Percentiles rank a stretch among this genome's conserved stretches.
These are phyloP conservation scores for Arctia plantaginis DNA, from an alignment of 2,888 invertebrate genomes.

Conservation along the genomic window DNA sequence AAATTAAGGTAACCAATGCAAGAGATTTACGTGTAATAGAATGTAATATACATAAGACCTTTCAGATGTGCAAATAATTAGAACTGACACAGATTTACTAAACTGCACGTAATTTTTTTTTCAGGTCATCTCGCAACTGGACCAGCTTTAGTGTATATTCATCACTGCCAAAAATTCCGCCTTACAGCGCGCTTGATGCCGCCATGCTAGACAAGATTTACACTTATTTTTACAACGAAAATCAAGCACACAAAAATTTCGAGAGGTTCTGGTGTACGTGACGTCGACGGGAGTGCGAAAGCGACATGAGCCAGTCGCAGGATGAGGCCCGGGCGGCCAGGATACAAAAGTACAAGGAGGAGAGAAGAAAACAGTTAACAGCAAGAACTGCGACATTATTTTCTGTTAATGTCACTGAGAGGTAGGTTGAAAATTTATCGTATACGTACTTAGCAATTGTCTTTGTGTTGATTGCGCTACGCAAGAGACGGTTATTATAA, in stretches of 20 bases:
- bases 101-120: slow-evolving; percentile 53
- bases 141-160: slow-evolving; percentile 73
- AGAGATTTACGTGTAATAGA: no score
- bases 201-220: slow-evolving; percentile 79
- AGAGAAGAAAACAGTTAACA: slow-evolving; percentile 89
- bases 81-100: slow-evolving; percentile 9
- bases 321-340: slow-evolving; percentile 87
- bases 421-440: slow-evolving; percentile 58
- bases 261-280: slow-evolving; percentile 71
- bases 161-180: slow-evolving; percentile 84
- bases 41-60: background rate
- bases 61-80: background rate
- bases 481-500: background rate
- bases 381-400: slow-evolving; percentile 87
- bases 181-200: slow-evolving; percentile 77
- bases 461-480: background rate
- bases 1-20: no score
- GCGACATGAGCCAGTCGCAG: slow-evolving; percentile 76
- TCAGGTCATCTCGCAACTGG: slow-evolving; percentile 71
- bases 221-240: slow-evolving; percentile 64
- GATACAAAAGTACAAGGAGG: slow-evolving; percentile 91
- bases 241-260: slow-evolving; percentile 59
- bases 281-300: slow-evolving; percentile 63
- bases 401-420: slow-evolving; percentile 88
- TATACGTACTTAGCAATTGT: background rate